Percentiles rank a stretch among this genome's conserved stretches.
Evolutionary conservation across 2,797 vertebrate species (phyloP).

Genomic region (Eurystomus glaucurus): DNA sequence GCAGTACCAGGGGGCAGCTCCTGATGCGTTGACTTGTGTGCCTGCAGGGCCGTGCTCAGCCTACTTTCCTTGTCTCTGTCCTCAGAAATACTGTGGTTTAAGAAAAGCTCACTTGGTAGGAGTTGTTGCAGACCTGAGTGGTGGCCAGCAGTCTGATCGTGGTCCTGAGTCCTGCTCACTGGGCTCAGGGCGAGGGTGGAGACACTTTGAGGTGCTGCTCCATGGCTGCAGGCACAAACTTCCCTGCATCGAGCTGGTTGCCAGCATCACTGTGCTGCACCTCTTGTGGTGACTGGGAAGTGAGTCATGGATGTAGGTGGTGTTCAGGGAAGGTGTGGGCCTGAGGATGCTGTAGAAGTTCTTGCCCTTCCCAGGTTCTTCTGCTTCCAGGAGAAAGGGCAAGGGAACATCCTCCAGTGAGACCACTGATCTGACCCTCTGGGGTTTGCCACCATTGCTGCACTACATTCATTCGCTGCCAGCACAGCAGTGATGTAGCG

Average conservation of each 20-base stretch:
- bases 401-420: background rate
- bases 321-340: background rate
- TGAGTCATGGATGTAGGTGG: fast-evolving
- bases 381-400: background rate
- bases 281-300: background rate
- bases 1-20: fast-evolving
- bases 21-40: background rate
- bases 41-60: background rate
- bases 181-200: fast-evolving
- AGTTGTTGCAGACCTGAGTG: background rate
- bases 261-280: background rate
- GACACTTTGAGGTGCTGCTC: background rate
- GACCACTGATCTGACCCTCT: background rate
- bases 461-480: background rate
- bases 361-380: background rate
- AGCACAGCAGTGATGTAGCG: background rate
- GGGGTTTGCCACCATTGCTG: background rate
- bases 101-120: background rate
- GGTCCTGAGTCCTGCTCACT: background rate
- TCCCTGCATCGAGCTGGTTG: background rate
- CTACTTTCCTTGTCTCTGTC: background rate
- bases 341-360: background rate
- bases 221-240: fast-evolving
- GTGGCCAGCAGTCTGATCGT: background rate
- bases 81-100: background rate